Evolutionary conservation across 2,797 vertebrate genomes (phyloP).

Genomic region (Hippocampus kuda): DNA sequence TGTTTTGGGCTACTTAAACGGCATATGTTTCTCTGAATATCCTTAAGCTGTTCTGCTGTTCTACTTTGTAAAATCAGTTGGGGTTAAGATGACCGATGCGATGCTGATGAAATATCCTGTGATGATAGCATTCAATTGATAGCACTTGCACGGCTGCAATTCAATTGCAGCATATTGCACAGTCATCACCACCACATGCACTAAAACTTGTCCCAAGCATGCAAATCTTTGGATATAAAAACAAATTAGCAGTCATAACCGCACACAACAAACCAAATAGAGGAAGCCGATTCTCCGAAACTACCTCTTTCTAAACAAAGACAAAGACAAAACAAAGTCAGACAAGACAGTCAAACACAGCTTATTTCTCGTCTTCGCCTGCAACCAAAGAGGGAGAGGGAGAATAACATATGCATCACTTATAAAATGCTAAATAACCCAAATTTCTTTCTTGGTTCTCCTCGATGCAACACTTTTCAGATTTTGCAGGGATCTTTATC

Average conservation of each 20-base stretch:
- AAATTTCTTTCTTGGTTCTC: not conserved
- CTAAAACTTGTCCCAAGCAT: not conserved
- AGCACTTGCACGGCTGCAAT: not conserved
- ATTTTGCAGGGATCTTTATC: not conserved
- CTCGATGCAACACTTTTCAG: not conserved
- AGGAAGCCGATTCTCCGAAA: not conserved
- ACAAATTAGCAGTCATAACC: not conserved
- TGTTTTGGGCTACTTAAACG: not conserved
- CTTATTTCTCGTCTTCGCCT: no score
- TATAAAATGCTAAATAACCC: no score
- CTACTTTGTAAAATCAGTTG: not conserved
- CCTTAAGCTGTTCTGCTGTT: not conserved
- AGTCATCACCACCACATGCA: not conserved
- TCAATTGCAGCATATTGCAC: not conserved
- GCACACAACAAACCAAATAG: not conserved
- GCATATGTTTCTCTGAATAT: not conserved
- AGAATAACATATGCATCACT: no score
- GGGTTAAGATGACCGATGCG: not conserved
- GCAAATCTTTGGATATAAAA: not conserved
- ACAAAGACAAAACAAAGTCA: no score
- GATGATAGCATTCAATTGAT: not conserved
- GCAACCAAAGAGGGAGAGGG: no score
- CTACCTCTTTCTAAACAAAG: not conserved
- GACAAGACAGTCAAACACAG: not conserved
- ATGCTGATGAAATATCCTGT: not conserved